Percentiles rank a stretch among this genome's conserved stretches.
Evolutionary conservation across 2,888 invertebrate genomes (phyloP).

Genomic region (Brachypterus glaber): DNA sequence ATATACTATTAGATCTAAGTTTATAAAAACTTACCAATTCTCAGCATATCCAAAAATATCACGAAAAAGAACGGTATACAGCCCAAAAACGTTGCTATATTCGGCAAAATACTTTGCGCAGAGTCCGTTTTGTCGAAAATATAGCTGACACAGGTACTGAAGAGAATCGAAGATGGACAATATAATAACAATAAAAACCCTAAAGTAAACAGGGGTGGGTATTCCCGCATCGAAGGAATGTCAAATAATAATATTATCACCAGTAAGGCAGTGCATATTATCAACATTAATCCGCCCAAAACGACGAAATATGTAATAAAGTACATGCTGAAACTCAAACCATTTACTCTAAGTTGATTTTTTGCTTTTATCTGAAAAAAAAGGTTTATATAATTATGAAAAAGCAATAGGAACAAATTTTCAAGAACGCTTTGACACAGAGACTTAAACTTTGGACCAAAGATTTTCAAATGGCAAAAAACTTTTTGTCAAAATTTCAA

Average conservation of each 20-base stretch:
- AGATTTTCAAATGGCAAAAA: no score
- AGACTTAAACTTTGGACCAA: no score
- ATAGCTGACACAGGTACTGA: constrained; percentile 68
- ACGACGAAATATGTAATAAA: constrained; percentile 68
- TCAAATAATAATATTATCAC: constrained; percentile 57
- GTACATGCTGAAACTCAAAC: constrained; percentile 65
- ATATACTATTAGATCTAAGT: no score
- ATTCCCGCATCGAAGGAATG: constrained; percentile 59
- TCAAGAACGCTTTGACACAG: no score
- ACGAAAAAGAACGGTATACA: constrained; percentile 67
- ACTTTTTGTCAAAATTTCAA: no score
- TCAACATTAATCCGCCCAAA: constrained; percentile 56
- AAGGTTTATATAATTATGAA: neutral
- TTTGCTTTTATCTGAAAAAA: constrained; percentile 63
- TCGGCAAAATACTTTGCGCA: constrained; percentile 69
- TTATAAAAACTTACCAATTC: constrained; percentile 60
- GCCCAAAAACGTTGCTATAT: constrained; percentile 64
- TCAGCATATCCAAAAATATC: constrained; percentile 60
- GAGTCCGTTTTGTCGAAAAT: constrained; percentile 76
- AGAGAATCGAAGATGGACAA: constrained; percentile 65
- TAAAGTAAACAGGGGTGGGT: constrained; percentile 59
- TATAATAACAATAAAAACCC: constrained; percentile 58
- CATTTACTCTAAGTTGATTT: constrained; percentile 74
- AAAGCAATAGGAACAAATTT: no score
- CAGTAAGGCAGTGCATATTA: constrained; percentile 57